These are phyloP conservation scores for Carassius gibelio DNA, from an alignment of 2,113 vertebrate species.

Conservation along the genomic window DNA sequence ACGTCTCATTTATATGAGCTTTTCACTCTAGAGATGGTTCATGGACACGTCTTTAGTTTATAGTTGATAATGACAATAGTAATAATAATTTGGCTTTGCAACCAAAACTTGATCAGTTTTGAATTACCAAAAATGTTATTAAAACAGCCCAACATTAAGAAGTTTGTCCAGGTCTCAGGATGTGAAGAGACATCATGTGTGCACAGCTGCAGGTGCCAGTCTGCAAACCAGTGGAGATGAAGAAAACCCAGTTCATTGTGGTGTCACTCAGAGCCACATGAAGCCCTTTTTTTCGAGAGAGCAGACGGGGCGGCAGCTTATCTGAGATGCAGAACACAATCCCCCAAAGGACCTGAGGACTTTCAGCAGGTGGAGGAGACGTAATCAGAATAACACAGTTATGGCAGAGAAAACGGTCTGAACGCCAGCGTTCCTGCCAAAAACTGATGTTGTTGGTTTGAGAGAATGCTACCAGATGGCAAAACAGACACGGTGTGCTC, in stretches of 20 bases:
- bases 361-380: conserved; percentile 32
- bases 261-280: conserved; percentile 25
- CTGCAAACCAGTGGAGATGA: conserved; percentile 33
- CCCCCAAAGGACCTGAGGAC: neutral
- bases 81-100: neutral
- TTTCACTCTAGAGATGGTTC: neutral
- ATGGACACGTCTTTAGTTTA: neutral
- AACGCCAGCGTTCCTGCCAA: conserved; percentile 27
- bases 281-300: neutral
- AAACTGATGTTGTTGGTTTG: conserved; percentile 38
- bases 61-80: neutral
- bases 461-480: conserved; percentile 49
- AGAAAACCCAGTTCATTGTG: neutral
- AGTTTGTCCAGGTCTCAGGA: neutral
- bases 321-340: conserved; percentile 16
- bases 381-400: conserved; percentile 42
- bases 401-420: conserved; percentile 21
- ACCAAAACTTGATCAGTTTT: neutral
- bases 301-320: conserved; percentile 17
- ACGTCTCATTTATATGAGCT: neutral
- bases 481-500: conserved; percentile 11
- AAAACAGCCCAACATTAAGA: neutral
- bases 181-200: neutral
- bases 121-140: neutral
- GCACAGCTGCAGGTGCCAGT: conserved; percentile 30